Evolutionary conservation across 2,888 invertebrate species (phyloP).

Genomic region (Synanthedon andrenaeformis): DNA sequence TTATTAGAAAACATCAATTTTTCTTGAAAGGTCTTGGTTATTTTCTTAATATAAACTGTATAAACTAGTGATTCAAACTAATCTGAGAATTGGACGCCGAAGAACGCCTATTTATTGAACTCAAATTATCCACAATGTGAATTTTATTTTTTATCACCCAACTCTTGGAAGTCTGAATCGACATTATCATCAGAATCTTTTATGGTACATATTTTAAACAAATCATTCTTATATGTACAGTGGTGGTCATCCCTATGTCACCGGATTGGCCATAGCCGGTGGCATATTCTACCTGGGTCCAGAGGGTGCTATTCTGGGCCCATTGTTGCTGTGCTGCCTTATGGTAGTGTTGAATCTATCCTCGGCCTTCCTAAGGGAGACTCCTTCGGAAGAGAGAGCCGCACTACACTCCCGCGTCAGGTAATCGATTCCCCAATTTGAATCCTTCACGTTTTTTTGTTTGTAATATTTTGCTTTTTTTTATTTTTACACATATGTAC

Average conservation of each 20-base stretch:
- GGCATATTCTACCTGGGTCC: constrained; percentile 97
- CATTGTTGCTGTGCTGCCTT: constrained; percentile 92
- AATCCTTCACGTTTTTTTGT: neutral
- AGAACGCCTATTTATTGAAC: too few species aligned
- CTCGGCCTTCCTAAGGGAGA: constrained; percentile 75
- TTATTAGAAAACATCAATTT: too few species aligned
- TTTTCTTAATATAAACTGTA: too few species aligned
- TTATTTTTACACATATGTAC: neutral
- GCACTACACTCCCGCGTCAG: constrained; percentile 60
- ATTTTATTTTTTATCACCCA: too few species aligned
- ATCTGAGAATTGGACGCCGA: too few species aligned
- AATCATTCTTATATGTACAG: constrained; percentile 46
- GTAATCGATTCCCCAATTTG: constrained; percentile 24
- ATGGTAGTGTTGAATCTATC: constrained; percentile 92
- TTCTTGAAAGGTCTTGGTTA: too few species aligned
- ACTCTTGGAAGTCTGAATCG: too few species aligned
- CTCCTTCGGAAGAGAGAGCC: constrained; percentile 73
- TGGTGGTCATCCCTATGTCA: constrained; percentile 95
- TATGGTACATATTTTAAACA: too few species aligned
- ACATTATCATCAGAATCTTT: too few species aligned
- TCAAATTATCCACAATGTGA: too few species aligned
- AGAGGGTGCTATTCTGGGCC: constrained; percentile 97
- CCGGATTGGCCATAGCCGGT: constrained; percentile 96
- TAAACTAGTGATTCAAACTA: too few species aligned
- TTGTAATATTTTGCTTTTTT: neutral